A percentile compares a stretch with the other conserved stretches of the same genome.
phyloP scores from a whole-genome alignment of 53 echinoderm and acorn worm genomes.

The Antedon mediterranea region DNA sequence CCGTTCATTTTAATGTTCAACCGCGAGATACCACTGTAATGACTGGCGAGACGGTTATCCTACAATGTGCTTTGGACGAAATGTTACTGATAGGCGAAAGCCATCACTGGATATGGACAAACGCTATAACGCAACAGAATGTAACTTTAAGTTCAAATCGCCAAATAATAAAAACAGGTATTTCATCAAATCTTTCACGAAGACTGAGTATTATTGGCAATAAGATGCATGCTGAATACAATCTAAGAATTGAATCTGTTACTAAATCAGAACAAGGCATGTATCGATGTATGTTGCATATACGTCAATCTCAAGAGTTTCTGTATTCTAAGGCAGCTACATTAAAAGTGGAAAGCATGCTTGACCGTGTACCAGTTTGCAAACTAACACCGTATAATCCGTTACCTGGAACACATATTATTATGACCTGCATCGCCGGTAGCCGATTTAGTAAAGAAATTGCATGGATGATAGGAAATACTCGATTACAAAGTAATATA shows the following conservation, averaged over 20 bases:
- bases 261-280: not conserved
- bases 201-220: not conserved
- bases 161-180: not conserved
- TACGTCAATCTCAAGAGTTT: not conserved
- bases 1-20: not conserved
- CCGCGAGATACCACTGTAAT: not conserved
- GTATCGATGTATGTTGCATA: not conserved
- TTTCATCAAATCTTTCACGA: not conserved
- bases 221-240: not conserved
- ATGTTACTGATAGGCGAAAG: not conserved
- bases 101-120: not conserved
- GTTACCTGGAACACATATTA: not conserved
- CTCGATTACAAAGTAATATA: not conserved
- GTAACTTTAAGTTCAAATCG: not conserved
- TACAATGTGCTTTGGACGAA: not conserved
- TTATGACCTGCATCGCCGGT: not conserved
- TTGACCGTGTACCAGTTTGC: not conserved
- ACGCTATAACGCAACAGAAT: not conserved
- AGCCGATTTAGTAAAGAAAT: not conserved
- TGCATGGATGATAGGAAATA: not conserved
- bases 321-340: not conserved
- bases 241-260: not conserved
- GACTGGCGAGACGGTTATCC: not conserved
- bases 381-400: not conserved
- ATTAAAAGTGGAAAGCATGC: not conserved